Percentiles rank a stretch among this genome's conserved stretches.
Conservation (phyloP, 2,888 invertebrate species). For the Magallana nippona region DNA sequence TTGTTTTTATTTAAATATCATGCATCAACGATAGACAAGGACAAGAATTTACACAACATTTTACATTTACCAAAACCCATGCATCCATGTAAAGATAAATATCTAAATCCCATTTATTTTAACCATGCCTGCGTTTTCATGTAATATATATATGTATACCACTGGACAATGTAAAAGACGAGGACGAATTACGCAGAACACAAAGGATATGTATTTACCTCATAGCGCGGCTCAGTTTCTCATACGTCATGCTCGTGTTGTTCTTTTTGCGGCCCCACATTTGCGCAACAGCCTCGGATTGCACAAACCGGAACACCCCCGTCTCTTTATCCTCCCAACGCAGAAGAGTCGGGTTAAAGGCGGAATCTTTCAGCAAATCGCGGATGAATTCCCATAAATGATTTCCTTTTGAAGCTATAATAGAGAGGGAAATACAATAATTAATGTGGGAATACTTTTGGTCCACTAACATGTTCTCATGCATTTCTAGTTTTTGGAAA, state of each 20-base stretch:
- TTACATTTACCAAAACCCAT: slow-evolving; percentile 26
- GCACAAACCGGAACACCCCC: slow-evolving; percentile 93
- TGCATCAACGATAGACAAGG: slow-evolving; percentile 25
- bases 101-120: slow-evolving; percentile 26
- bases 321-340: slow-evolving; percentile 93
- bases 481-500: neutral
- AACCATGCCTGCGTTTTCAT: neutral
- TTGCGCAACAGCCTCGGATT: slow-evolving; percentile 92
- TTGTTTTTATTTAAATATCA: neutral
- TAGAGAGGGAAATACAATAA: neutral
- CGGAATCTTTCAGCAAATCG: slow-evolving; percentile 88
- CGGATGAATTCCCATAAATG: slow-evolving; percentile 91
- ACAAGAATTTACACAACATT: slow-evolving; percentile 27
- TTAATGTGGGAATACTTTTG: neutral
- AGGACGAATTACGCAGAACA: neutral
- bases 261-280: slow-evolving; percentile 93
- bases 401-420: slow-evolving; percentile 50
- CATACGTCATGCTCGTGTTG: slow-evolving; percentile 94
- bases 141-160: neutral
- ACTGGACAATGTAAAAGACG: slow-evolving; percentile 4
- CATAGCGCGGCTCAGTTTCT: slow-evolving; percentile 95
- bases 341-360: slow-evolving; percentile 90
- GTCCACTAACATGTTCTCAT: neutral
- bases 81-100: slow-evolving; percentile 26
- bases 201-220: slow-evolving; percentile 81